phyloP scores from a whole-genome alignment of 1,140 invertebrate genomes.

The Drosophila kepulauana region DNA sequence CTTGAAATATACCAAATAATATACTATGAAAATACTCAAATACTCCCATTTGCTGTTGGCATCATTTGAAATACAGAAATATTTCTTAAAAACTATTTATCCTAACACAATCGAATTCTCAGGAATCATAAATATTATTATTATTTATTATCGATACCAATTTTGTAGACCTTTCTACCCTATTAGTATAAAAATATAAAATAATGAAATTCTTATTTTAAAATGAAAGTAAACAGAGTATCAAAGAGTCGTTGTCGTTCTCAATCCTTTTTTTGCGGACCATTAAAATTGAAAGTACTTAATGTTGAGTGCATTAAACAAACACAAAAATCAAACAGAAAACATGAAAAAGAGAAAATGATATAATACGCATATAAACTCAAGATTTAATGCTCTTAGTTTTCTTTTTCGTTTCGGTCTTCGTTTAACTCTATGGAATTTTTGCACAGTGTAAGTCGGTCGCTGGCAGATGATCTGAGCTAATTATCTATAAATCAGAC shows the following conservation, averaged over 20 bases:
- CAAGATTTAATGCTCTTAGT: constrained; percentile 1
- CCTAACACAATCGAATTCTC: no score
- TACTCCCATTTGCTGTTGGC: no score
- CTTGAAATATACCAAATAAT: no score
- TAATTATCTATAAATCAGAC: constrained; percentile 63
- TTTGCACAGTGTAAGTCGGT: constrained; percentile 18
- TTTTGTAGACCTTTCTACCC: no score
- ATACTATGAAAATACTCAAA: no score
- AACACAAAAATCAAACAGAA: constrained; percentile 6
- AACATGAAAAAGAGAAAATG: background rate
- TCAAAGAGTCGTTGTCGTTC: background rate
- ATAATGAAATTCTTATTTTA: background rate
- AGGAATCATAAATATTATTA: no score
- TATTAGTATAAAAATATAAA: no score
- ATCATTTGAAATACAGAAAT: no score
- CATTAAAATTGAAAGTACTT: background rate
- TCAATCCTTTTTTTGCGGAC: background rate
- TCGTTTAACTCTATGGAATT: background rate
- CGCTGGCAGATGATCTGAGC: constrained; percentile 28
- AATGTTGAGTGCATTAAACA: constrained; percentile 8
- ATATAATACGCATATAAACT: constrained; percentile 4
- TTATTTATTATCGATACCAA: no score
- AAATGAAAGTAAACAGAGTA: background rate
- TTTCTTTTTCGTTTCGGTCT: no score
- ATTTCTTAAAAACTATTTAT: no score